These are phyloP conservation scores for Drosophila punjabiensis DNA, from an alignment of 1,140 invertebrate genomes.

Conservation along the genomic window DNA sequence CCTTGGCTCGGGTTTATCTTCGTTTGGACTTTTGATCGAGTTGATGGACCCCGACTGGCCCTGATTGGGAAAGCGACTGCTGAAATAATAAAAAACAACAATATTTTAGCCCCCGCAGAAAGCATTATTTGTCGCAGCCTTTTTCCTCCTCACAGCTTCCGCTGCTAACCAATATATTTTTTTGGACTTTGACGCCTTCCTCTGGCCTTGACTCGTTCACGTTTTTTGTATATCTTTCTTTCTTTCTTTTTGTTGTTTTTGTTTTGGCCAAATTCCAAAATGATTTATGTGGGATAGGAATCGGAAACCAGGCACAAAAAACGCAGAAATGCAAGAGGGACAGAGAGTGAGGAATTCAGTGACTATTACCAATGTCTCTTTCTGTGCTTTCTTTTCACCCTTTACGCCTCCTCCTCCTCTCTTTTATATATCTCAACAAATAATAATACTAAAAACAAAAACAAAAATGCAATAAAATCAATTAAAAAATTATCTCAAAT, in stretches of 20 bases:
- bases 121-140: conserved; percentile 19
- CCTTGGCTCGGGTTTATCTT: not conserved
- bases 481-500: conserved; percentile 15
- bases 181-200: conserved; percentile 41
- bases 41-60: conserved; percentile 9
- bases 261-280: conserved; percentile 59
- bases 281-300: conserved; percentile 60
- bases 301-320: conserved; percentile 13
- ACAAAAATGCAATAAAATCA: conserved; percentile 2
- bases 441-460: not conserved
- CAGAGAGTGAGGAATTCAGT: not conserved
- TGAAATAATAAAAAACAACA: not conserved
- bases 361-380: conserved; percentile 2
- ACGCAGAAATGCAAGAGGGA: not conserved
- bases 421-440: conserved; percentile 5
- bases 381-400: conserved; percentile 3
- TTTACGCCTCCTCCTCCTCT: not conserved
- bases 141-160: not conserved
- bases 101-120: conserved; percentile 6
- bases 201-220: conserved; percentile 46
- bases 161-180: not conserved
- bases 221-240: conserved; percentile 7
- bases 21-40: conserved; percentile 17
- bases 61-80: not conserved
- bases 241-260: too few relatives aligned